Base-by-base conservation (phyloP, 2,113 vertebrate genomes). In the Oryzias celebensis region DNA sequence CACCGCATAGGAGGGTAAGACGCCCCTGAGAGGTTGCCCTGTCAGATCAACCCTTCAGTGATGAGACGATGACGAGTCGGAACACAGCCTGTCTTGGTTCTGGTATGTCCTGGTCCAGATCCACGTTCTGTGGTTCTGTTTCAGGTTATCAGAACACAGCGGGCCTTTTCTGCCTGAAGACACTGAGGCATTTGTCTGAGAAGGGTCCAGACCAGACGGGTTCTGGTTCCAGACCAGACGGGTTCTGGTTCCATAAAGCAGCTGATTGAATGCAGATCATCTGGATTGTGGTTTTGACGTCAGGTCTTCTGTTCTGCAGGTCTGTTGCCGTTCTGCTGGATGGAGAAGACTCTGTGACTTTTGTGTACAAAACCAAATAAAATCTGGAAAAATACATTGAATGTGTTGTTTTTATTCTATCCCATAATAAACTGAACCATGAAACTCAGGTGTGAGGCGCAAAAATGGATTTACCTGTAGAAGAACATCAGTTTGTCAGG, bases 101-200 rank as follows among this genome's bases (percentile, higher is more conserved):
- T 82, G 41, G 3, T 53, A 28, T n/a, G 31, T 2, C 24, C 73
- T 64, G 55, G 60, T 59, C 48, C 71, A 82, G 72, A 1, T 2
- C 18, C 86, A 87, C 75, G 91, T 94, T 93, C 79, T 92, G 70
- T 91, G 91, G 69, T 72, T 47, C 81, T 76, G 86, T 6, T 54
- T 73, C 42, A 24, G 85, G 54, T 42, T 53, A 57, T 62, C 83
- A 76, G 82, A 58, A 58, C 31, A 3, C 28, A 10, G 23, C 16
- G 62, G 76, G 82, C 58, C 18, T 12, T 77, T 73, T 64, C 73
- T 46, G 1, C 3, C 68, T 92, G 94, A 92, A 90, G 93, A 94
- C 83, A 50, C 80, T 8, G 91, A 94, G 93, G 93, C 93, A 94
- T 94, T 94, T 95, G 91, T 93, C 93, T 94, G 94, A 95, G 93